phyloP scores from a whole-genome alignment of 2,888 invertebrate genomes.

The Temnothorax ravouxi region DNA sequence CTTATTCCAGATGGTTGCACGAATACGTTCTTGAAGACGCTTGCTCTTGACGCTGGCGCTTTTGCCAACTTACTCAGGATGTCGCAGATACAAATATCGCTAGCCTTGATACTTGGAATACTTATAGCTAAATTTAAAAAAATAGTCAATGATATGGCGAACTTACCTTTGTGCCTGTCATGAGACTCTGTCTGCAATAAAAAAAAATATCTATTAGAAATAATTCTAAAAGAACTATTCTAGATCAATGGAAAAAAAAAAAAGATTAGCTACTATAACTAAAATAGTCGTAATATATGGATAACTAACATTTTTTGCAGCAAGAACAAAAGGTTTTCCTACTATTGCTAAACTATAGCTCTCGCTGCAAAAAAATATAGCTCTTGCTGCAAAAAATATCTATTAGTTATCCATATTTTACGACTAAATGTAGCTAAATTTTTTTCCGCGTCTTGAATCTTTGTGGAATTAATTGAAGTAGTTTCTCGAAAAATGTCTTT shows the following conservation, averaged over 20 bases:
- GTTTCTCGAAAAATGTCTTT: neutral
- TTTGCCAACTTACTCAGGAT: conserved; percentile 66
- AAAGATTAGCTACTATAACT: too few species aligned
- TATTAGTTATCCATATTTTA: too few species aligned
- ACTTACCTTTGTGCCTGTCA: conserved; percentile 85
- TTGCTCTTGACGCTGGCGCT: conserved; percentile 70
- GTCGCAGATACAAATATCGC: conserved; percentile 64
- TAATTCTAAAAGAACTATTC: conserved; percentile 2
- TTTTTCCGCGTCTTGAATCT: neutral
- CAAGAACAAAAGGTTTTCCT: too few species aligned
- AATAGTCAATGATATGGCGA: conserved; percentile 44
- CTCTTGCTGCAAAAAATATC: too few species aligned
- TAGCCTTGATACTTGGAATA: conserved; percentile 64
- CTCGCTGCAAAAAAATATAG: too few species aligned
- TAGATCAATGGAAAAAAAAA: too few species aligned
- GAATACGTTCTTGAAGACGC: conserved; percentile 57
- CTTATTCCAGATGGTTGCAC: conserved; percentile 57
- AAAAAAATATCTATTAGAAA: conserved; percentile 82
- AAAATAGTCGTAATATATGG: too few species aligned
- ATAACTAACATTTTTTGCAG: too few species aligned
- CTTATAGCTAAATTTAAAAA: conserved; percentile 62
- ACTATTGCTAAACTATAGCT: too few species aligned
- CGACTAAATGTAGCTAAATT: too few species aligned
- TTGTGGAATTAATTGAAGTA: neutral
- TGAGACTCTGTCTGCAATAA: conserved; percentile 84